These are phyloP conservation scores for Apamea epomidion DNA, from an alignment of 2,888 invertebrate genomes.

Conservation along the genomic window DNA sequence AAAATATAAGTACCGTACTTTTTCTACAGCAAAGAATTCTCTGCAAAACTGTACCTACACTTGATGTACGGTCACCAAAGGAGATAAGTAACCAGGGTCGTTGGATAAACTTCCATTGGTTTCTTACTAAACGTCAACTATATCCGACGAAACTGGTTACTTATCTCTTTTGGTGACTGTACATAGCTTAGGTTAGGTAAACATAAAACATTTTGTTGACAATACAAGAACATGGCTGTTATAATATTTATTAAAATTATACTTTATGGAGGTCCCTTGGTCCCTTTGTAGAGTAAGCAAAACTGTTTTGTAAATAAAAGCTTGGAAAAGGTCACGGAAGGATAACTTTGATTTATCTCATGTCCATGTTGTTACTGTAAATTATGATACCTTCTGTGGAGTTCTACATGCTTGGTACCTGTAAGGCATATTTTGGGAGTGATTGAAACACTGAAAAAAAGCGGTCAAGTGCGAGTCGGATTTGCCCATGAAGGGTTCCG, in stretches of 20 bases:
- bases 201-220: neutral
- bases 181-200: neutral
- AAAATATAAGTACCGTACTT: neutral
- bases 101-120: no score
- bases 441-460: neutral
- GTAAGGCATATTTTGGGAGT: neutral
- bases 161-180: no score
- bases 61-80: no score
- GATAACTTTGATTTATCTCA: constrained; percentile 2
- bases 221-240: neutral
- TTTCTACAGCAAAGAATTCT: neutral
- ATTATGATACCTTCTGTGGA: neutral
- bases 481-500: no score
- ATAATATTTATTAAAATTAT: constrained; percentile 29
- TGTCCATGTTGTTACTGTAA: neutral
- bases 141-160: no score
- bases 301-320: neutral
- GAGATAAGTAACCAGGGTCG: no score
- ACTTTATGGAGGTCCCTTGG: neutral
- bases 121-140: no score
- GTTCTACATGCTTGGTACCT: constrained; percentile 10
- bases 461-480: no score
- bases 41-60: neutral
- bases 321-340: constrained; percentile 5
- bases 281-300: neutral